Evolutionary conservation across 2,113 vertebrate genomes (phyloP).

Genomic region (Macroglossus sobrinus): DNA sequence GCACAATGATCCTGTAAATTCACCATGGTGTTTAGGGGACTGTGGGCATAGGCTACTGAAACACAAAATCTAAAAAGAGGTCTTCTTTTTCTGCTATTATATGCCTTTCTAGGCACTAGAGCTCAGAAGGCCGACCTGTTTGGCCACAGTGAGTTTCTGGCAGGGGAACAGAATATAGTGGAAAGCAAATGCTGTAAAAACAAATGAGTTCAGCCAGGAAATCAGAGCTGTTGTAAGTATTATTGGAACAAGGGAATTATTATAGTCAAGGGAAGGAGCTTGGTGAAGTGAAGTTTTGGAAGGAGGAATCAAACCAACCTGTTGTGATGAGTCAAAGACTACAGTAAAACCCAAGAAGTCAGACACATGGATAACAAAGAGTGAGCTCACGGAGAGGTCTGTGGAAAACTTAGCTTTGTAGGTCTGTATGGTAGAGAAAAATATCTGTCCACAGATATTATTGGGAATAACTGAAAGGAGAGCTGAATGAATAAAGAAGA

Average conservation of each 20-base stretch:
- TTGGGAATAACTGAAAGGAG: neutral
- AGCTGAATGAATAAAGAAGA: neutral
- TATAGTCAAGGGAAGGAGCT: neutral
- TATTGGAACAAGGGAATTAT: neutral
- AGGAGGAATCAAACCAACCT: neutral
- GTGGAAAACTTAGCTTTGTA: neutral
- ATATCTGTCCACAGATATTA: neutral
- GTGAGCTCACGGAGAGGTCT: neutral
- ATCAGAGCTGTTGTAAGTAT: neutral
- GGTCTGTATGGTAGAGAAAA: neutral
- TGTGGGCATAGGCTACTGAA: neutral
- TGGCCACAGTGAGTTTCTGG: neutral
- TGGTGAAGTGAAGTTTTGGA: neutral
- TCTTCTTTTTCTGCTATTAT: neutral
- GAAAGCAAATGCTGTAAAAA: neutral
- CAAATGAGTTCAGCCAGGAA: neutral
- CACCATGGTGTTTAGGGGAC: neutral
- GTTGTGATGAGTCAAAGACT: neutral
- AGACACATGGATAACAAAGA: neutral
- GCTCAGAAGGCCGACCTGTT: neutral
- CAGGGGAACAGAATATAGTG: neutral
- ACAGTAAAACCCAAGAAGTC: neutral
- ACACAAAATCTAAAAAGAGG: neutral
- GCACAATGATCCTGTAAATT: neutral
- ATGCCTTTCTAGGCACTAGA: neutral